Conservation (phyloP, 1,140 invertebrate species). For the Centruroides sculpturatus region DNA sequence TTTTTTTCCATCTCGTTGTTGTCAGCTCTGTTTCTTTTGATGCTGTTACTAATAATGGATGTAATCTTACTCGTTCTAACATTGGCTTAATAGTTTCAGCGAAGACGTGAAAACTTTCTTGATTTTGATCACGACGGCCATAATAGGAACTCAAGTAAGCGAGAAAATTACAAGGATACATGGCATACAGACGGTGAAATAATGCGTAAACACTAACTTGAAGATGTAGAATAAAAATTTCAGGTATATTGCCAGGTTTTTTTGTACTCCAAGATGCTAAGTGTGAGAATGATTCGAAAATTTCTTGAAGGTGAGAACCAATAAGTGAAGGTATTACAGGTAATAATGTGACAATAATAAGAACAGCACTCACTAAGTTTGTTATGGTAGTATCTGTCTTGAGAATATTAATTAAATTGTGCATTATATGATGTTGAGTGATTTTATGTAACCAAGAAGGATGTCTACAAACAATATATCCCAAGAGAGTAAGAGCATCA, state of each 20-base stretch:
- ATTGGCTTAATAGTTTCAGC: slow-evolving; percentile 58
- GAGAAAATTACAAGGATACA: slow-evolving; percentile 84
- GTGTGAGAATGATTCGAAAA: slow-evolving; percentile 70
- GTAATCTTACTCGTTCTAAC: slow-evolving; percentile 73
- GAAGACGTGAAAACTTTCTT: slow-evolving; percentile 50
- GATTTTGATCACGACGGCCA: slow-evolving; percentile 32
- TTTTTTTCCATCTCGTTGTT: slow-evolving; percentile 59
- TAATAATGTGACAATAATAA: not conserved
- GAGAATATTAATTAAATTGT: slow-evolving; percentile 58
- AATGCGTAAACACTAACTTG: slow-evolving; percentile 68
- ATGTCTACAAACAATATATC: slow-evolving; percentile 63
- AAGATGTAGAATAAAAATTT: slow-evolving; percentile 51
- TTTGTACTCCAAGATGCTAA: slow-evolving; percentile 49
- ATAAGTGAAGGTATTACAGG: slow-evolving; percentile 49
- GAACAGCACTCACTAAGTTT: slow-evolving; percentile 46
- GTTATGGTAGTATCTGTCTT: slow-evolving; percentile 62
- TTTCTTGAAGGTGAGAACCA: slow-evolving; percentile 51
- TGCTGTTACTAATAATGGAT: slow-evolving; percentile 67
- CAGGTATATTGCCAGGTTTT: slow-evolving; percentile 37
- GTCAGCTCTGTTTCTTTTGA: slow-evolving; percentile 61
- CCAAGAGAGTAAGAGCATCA: slow-evolving; percentile 55
- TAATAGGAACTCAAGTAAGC: slow-evolving; percentile 59
- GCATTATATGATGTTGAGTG: slow-evolving; percentile 53
- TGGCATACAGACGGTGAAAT: slow-evolving; percentile 80
- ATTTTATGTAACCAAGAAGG: slow-evolving; percentile 78